phyloP scores from a whole-genome alignment of 2,888 invertebrate genomes.

The Halictus quadricinctus region DNA sequence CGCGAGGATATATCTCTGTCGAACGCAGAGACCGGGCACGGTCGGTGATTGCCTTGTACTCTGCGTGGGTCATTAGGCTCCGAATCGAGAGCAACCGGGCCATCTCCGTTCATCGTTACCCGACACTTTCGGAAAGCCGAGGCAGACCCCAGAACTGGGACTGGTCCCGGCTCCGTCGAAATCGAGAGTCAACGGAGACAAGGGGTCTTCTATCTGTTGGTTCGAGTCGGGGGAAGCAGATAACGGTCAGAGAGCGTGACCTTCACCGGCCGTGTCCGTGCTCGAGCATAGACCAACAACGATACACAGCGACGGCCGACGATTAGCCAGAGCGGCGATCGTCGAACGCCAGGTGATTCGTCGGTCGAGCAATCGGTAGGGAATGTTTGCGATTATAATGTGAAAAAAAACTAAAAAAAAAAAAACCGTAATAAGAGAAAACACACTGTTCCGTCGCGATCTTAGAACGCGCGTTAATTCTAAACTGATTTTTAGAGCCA shows the following conservation, averaged over 20 bases:
- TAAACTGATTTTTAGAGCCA: conserved; percentile 40
- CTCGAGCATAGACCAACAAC: background rate
- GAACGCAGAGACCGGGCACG: background rate
- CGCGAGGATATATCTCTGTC: conserved; percentile 4
- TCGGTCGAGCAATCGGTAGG: conserved; percentile 11
- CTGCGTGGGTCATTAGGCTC: background rate
- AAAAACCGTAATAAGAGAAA: conserved; percentile 7
- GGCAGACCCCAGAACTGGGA: background rate
- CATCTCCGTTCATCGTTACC: background rate
- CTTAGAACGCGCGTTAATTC: conserved; percentile 39
- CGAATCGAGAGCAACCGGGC: background rate
- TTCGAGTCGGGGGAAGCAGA: background rate
- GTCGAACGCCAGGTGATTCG: conserved; percentile 5
- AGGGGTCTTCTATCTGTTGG: background rate
- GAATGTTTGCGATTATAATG: background rate
- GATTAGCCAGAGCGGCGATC: background rate
- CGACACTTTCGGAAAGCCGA: background rate
- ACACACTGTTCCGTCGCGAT: conserved; percentile 25
- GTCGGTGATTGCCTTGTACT: background rate
- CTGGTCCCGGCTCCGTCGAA: background rate
- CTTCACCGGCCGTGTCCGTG: background rate
- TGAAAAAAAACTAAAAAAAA: background rate
- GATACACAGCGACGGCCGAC: conserved; percentile 2
- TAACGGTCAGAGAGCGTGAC: background rate
- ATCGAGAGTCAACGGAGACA: background rate